phyloP scores from a whole-genome alignment of 2,113 vertebrate species.

The human region DNA sequence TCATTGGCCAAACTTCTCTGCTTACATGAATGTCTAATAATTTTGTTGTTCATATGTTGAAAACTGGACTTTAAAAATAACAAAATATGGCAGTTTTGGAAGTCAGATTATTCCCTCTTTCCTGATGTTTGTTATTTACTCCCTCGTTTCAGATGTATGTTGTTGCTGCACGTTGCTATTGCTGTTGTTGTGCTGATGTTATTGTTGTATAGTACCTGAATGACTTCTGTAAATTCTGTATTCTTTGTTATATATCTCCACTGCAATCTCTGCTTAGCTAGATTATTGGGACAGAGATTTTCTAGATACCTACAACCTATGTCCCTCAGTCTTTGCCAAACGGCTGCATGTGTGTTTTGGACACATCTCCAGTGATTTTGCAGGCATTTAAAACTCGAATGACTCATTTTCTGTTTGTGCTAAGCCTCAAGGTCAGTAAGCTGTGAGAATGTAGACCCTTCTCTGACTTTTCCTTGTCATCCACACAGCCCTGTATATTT shows the following conservation, averaged over 20 bases:
- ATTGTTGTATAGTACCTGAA: too few species aligned
- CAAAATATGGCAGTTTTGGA: neutral
- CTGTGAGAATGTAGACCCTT: too few species aligned
- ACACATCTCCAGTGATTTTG: accelerated
- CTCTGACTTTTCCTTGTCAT: neutral
- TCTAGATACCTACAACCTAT: too few species aligned
- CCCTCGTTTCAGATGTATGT: neutral
- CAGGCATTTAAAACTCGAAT: neutral
- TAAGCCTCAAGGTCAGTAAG: too few species aligned
- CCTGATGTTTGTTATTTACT: neutral
- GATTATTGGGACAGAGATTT: neutral
- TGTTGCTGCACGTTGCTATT: neutral
- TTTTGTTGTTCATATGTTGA: neutral
- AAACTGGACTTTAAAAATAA: neutral
- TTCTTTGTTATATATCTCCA: neutral
- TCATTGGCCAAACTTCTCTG: neutral
- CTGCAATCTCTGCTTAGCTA: neutral
- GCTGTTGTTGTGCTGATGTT: neutral
- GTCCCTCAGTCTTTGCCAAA: neutral
- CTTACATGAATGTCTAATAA: too few species aligned
- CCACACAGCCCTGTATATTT: accelerated
- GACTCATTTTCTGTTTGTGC: neutral
- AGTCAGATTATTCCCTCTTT: accelerated
- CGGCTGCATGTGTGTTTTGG: neutral
- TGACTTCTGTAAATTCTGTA: neutral